Percentiles rank a stretch among this genome's conserved stretches.
Conservation (phyloP, 2,888 invertebrate species). For the Xanthostigma xanthostigma region DNA sequence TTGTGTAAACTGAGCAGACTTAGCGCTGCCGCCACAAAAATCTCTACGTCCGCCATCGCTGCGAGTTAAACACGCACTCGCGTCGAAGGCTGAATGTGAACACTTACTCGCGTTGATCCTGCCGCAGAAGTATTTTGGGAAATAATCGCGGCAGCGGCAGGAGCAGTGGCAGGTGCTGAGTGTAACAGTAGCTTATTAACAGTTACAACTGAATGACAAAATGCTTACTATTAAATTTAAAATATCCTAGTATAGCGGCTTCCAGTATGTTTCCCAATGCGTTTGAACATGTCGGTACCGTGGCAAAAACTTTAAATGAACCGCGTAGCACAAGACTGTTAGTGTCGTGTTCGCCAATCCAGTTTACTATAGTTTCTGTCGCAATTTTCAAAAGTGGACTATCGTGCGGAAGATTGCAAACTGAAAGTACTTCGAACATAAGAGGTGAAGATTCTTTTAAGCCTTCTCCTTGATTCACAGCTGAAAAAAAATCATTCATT, state of each 20-base stretch:
- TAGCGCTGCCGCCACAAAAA: too few species aligned
- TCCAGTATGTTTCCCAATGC: slow-evolving; percentile 1
- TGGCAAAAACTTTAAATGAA: background rate
- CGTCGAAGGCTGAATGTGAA: too few species aligned
- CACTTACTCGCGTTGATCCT: too few species aligned
- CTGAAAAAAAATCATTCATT: background rate
- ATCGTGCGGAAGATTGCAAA: slow-evolving; percentile 1
- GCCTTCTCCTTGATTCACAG: background rate
- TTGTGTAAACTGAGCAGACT: too few species aligned
- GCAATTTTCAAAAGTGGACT: background rate
- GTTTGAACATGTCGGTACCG: slow-evolving; percentile 1
- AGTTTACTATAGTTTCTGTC: background rate
- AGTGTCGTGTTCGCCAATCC: background rate
- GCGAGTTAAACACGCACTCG: too few species aligned
- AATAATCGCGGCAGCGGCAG: too few species aligned
- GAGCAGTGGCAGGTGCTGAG: too few species aligned
- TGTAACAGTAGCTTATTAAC: slow-evolving; percentile 10
- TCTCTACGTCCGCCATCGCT: too few species aligned
- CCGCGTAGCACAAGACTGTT: background rate
- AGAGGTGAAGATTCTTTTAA: background rate
- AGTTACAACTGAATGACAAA: slow-evolving; percentile 12
- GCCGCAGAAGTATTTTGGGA: too few species aligned
- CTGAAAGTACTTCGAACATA: background rate
- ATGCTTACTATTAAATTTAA: background rate
- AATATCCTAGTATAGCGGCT: slow-evolving; percentile 1